Percentiles rank a stretch among this genome's conserved stretches.
Evolutionary conservation across 1,140 invertebrate species (phyloP).

Genomic region (Papilio xuthus): DNA sequence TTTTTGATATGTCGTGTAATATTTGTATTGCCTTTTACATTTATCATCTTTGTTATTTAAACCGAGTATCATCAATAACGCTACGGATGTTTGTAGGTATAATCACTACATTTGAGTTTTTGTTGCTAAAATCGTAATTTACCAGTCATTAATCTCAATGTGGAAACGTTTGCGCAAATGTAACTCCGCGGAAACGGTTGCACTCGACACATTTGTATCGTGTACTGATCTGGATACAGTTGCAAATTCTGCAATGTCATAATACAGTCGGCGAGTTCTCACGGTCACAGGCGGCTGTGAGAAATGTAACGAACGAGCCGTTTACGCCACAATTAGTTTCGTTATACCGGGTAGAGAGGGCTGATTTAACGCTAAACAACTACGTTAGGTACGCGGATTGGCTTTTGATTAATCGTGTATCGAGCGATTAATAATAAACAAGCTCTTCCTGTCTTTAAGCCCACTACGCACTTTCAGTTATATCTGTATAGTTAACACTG

Average conservation of each 20-base stretch:
- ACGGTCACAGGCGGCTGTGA: slow-evolving; percentile 17
- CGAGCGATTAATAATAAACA: not conserved
- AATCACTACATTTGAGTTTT: not conserved
- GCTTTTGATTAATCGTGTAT: not conserved
- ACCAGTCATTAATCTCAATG: slow-evolving; percentile 31
- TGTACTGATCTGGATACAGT: slow-evolving; percentile 1
- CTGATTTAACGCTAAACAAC: slow-evolving; percentile 1
- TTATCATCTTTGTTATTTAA: not conserved
- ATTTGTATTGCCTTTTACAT: not conserved
- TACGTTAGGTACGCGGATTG: not conserved
- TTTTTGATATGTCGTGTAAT: not conserved
- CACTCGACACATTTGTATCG: not conserved
- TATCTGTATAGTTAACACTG: no score
- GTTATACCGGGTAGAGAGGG: not conserved
- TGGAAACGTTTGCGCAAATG: slow-evolving; percentile 25
- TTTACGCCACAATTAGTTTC: slow-evolving; percentile 25
- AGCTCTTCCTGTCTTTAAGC: not conserved
- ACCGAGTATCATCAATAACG: not conserved
- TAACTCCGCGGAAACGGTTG: not conserved
- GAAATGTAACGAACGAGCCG: slow-evolving; percentile 21
- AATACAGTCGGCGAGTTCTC: slow-evolving; percentile 26
- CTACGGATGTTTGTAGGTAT: not conserved
- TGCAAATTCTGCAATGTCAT: slow-evolving; percentile 32
- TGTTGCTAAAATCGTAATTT: not conserved
- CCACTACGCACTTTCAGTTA: no score